These are phyloP conservation scores for Barypeithes pellucidus DNA, from an alignment of 2,888 invertebrate species.

Conservation along the genomic window DNA sequence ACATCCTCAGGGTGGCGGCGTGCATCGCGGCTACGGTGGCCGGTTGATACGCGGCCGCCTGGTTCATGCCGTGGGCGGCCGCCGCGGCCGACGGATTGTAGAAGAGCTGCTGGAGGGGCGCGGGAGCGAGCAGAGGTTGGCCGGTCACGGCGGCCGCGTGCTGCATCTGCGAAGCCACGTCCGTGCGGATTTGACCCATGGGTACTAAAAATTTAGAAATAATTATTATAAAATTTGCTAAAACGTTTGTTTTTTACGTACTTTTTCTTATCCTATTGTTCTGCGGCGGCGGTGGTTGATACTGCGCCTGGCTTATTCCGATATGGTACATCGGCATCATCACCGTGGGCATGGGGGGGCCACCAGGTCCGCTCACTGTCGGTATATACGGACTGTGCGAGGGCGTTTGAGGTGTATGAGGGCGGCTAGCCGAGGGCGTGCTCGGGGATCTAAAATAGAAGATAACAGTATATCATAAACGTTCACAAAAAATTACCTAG, in stretches of 20 bases:
- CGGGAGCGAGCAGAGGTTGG: slow-evolving; percentile 88
- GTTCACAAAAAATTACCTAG: no score
- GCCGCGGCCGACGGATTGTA: slow-evolving; percentile 63
- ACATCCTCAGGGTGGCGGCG: slow-evolving; percentile 76
- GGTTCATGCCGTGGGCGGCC: slow-evolving; percentile 61
- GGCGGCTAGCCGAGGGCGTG: slow-evolving; percentile 80
- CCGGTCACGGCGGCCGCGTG: slow-evolving; percentile 85
- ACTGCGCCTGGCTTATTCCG: slow-evolving; percentile 72
- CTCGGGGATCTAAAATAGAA: slow-evolving; percentile 73
- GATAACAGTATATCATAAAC: no score
- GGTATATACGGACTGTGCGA: slow-evolving; percentile 67
- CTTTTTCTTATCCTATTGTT: slow-evolving; percentile 67
- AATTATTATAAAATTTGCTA: neutral
- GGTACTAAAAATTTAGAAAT: slow-evolving; percentile 66
- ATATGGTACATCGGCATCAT: slow-evolving; percentile 71
- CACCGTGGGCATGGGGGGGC: slow-evolving; percentile 66
- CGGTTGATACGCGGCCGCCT: slow-evolving; percentile 67
- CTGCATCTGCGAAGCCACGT: slow-evolving; percentile 83
- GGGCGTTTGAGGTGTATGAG: slow-evolving; percentile 91
- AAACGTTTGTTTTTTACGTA: slow-evolving; percentile 58
- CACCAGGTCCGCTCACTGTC: slow-evolving; percentile 72
- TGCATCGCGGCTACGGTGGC: slow-evolving; percentile 57
- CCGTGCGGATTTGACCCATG: slow-evolving; percentile 71
- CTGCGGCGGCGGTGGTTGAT: slow-evolving; percentile 69
- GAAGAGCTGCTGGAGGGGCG: slow-evolving; percentile 79